Percentiles rank a stretch among this genome's conserved stretches.
Conservation (phyloP, 2,888 invertebrate species). For the Ormyrus thymus region DNA sequence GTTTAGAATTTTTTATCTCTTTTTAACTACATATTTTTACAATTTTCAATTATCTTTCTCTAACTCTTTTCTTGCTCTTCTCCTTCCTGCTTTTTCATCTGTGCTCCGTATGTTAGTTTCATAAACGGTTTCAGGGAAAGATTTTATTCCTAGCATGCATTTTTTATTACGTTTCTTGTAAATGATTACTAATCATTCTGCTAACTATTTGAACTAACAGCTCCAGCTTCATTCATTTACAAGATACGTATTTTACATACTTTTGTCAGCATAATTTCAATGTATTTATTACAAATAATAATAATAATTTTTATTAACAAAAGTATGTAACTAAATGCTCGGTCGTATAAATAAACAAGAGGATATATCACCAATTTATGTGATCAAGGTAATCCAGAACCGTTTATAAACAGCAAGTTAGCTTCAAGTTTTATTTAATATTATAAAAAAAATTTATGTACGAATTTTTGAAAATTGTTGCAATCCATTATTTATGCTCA, state of each 20-base stretch:
- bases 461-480: constrained; percentile 43
- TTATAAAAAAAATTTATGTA: constrained; percentile 39
- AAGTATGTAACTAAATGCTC: constrained; percentile 17
- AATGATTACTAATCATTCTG: constrained; percentile 32
- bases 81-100: constrained; percentile 59
- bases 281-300: too few relatives aligned
- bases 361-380: constrained; percentile 3
- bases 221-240: constrained; percentile 30
- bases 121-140: constrained; percentile 66
- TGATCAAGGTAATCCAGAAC: constrained; percentile 49
- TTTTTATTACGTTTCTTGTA: constrained; percentile 54
- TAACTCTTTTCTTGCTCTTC: constrained; percentile 23
- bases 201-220: neutral
- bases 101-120: constrained; percentile 59
- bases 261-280: too few relatives aligned
- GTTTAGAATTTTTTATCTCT: constrained; percentile 29
- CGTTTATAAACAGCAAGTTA: constrained; percentile 51
- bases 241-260: constrained; percentile 8
- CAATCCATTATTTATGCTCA: neutral
- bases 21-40: too few relatives aligned
- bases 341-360: constrained; percentile 21
- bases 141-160: constrained; percentile 67
- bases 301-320: neutral
- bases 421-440: constrained; percentile 47
- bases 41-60: constrained; percentile 35